phyloP scores from a whole-genome alignment of 30 jellyfish, hydroid and myxozoan species.

The Chironex yamaguchii region DNA sequence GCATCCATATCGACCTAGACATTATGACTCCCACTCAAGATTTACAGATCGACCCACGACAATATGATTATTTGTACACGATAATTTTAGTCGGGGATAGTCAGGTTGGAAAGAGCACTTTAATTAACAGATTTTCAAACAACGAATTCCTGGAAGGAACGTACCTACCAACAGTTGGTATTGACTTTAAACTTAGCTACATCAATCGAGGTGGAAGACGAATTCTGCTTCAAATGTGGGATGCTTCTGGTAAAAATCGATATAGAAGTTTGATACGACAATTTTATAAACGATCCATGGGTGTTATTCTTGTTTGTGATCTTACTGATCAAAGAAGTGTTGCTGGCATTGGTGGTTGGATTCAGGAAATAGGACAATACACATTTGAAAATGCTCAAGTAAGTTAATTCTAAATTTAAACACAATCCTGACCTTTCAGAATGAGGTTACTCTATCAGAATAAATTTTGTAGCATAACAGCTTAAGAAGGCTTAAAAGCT shows the following conservation, averaged over 20 bases:
- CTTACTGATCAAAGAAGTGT: constrained; percentile 46
- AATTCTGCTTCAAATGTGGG: constrained; percentile 69
- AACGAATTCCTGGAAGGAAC: constrained; percentile 3
- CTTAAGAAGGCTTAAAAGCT: too few relatives aligned
- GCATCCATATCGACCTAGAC: too few relatives aligned
- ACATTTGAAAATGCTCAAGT: constrained; percentile 53
- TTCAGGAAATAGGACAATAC: constrained; percentile 28
- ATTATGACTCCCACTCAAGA: background rate
- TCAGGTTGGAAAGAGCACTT: constrained; percentile 45
- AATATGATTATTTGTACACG: constrained; percentile 49
- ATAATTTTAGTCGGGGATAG: constrained; percentile 47
- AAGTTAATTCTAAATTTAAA: too few relatives aligned
- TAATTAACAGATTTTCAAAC: constrained; percentile 22
- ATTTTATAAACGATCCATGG: constrained; percentile 56
- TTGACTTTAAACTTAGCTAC: constrained; percentile 55
- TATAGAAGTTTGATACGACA: constrained; percentile 52
- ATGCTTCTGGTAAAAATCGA: constrained; percentile 62
- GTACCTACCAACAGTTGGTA: constrained; percentile 51
- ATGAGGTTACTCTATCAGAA: too few relatives aligned
- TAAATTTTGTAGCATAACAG: too few relatives aligned
- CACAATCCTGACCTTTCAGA: too few relatives aligned
- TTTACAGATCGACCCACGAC: background rate
- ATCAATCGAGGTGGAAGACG: constrained; percentile 4
- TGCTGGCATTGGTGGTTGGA: constrained; percentile 61
- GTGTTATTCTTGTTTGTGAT: constrained; percentile 47